Conservation (phyloP, 2,797 vertebrate species). For the Chelmon rostratus region DNA sequence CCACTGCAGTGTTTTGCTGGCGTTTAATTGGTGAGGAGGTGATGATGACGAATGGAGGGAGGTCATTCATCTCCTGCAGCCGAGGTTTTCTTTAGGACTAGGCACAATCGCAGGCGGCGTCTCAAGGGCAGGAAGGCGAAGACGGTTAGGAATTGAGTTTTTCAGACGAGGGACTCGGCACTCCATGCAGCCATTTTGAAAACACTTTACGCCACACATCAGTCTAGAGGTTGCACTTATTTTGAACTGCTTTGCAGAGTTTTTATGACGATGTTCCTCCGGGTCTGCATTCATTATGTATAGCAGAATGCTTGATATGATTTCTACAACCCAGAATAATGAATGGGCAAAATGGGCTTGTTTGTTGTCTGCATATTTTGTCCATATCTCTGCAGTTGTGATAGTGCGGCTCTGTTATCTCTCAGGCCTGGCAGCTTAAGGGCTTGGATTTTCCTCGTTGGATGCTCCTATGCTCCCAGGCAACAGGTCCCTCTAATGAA, state of each 20-base stretch:
- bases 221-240: slow-evolving; percentile 46
- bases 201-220: slow-evolving; percentile 36
- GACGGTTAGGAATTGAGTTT: background rate
- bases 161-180: background rate
- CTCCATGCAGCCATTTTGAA: slow-evolving; percentile 48
- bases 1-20: slow-evolving; percentile 32
- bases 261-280: slow-evolving; percentile 50
- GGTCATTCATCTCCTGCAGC: slow-evolving; percentile 56
- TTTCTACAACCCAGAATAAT: slow-evolving; percentile 51
- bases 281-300: slow-evolving; percentile 65
- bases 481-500: slow-evolving; percentile 78
- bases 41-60: slow-evolving; percentile 48
- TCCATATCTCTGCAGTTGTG: slow-evolving; percentile 47
- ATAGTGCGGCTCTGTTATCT: slow-evolving; percentile 59
- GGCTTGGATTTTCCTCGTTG: slow-evolving; percentile 55
- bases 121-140: slow-evolving; percentile 32
- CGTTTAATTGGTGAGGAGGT: slow-evolving; percentile 56
- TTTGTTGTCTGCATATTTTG: slow-evolving; percentile 63
- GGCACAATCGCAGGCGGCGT: background rate
- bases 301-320: slow-evolving; percentile 55
- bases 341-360: slow-evolving; percentile 50
- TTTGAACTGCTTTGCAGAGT: slow-evolving; percentile 37
- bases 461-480: slow-evolving; percentile 64
- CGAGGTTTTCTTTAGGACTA: slow-evolving; percentile 22
- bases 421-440: slow-evolving; percentile 57